Conservation (phyloP, 2,113 vertebrate species). For the Anguilla japonica region DNA sequence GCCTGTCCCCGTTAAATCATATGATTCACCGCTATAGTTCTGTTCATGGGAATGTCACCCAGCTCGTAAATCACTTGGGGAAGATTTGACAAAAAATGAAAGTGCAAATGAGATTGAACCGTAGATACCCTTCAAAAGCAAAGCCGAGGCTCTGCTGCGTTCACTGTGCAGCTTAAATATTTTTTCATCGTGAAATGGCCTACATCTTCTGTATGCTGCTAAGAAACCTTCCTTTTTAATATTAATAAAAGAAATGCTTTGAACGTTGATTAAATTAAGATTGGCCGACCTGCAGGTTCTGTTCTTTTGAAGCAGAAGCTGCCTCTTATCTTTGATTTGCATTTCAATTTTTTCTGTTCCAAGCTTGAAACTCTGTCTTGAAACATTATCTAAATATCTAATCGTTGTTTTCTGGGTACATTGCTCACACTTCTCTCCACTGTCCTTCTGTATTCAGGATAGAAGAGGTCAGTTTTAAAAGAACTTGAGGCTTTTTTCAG, state of each 20-base stretch:
- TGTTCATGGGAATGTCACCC: background rate
- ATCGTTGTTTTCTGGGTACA: background rate
- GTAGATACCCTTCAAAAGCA: background rate
- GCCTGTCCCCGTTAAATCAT: background rate
- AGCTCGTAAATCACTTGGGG: background rate
- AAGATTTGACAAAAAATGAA: background rate
- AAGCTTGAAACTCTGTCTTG: background rate
- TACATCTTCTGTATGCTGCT: too few species aligned
- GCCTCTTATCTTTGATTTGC: background rate
- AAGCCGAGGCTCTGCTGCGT: background rate
- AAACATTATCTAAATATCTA: background rate
- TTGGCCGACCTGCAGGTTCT: background rate
- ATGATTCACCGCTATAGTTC: background rate
- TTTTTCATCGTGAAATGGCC: too few species aligned
- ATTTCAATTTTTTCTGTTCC: background rate
- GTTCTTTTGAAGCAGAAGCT: background rate
- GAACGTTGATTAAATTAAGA: background rate
- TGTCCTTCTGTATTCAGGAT: background rate
- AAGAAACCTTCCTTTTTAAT: background rate
- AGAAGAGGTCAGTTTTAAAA: background rate
- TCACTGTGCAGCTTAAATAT: background rate
- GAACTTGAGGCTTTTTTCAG: background rate
- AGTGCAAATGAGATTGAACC: background rate
- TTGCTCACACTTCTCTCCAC: too few species aligned
- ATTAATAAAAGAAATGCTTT: background rate